Evolutionary conservation across 2,113 vertebrate species (phyloP), one percentile per base, ranked within the genome.

Genomic region (Chlamydotis undulata): DNA sequence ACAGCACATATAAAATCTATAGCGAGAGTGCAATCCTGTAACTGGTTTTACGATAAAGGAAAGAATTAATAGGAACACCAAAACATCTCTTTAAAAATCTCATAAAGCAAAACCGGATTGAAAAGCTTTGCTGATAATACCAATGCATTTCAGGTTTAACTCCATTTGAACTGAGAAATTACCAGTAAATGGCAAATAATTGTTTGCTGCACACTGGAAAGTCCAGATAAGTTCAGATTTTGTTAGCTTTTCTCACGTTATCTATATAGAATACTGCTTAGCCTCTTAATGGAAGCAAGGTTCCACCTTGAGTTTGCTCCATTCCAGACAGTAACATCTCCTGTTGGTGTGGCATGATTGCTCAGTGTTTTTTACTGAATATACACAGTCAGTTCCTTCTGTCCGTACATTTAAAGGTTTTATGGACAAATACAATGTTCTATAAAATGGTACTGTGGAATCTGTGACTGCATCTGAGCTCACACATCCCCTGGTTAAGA

Each of bases 41-140:
- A 39, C 53, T 52, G 33, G 29, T 43, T 82, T 76, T 60, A 73
- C 0, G 0, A 49, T 52, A 59, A 56, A 80, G 50, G 26, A 81
- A 89, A 94, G 61, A 85, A 89, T 73, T 49, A 60, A 56, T 53
- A 82, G 43, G 35, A 67, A 69, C 45, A 57, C 28, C 4, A 6
- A 83, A 94, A 45, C 57, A 82, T 69, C 50, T 89, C 65, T 79
- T 81, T 35, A 82, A 79, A 89, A 68, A 77, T 76, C 82, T 74
- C 64, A 67, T 87, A 68, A 74, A 89, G 26, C 39, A 87, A 93
- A 80, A 73, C 14, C 31, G 73, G 63, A 76, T 55, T 85, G 59
- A 80, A 94, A 90, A 76, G 17, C 3, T 0, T 41, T 60, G 16
- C 24, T 74, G 71, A 79, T 53, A 93, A 59, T 47, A 80, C 23